These are phyloP conservation scores for Gorilla gorilla DNA, from an alignment of 2,113 vertebrate species.

Conservation along the genomic window DNA sequence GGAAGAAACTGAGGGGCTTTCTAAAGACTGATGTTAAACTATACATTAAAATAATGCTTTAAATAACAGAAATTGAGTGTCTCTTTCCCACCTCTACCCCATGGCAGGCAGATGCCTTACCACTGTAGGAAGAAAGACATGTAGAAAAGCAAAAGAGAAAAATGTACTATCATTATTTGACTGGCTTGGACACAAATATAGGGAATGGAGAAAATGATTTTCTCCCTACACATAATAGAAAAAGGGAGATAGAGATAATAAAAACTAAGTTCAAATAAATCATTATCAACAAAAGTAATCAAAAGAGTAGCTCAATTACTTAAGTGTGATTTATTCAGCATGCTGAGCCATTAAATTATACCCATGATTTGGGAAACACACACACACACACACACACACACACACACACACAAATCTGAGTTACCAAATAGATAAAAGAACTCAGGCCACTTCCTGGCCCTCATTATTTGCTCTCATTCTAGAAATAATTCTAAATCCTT, in stretches of 20 bases:
- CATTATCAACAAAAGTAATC: not conserved
- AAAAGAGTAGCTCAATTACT: not conserved
- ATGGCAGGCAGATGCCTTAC: not conserved
- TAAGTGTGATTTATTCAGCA: not conserved
- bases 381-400: not conserved
- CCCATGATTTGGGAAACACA: not conserved
- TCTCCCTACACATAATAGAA: not conserved
- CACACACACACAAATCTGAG: not conserved
- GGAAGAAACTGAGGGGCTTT: not conserved
- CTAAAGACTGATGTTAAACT: not conserved
- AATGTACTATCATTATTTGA: not conserved
- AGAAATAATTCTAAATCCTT: not conserved
- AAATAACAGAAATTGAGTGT: not conserved
- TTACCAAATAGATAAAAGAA: not conserved
- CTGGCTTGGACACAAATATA: not conserved
- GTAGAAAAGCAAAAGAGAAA: not conserved
- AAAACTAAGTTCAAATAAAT: not conserved
- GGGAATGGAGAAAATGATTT: not conserved
- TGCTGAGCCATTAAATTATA: not conserved
- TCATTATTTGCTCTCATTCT: constrained; percentile 7
- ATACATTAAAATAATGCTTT: not conserved
- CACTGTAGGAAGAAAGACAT: not conserved
- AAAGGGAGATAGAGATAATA: not conserved
- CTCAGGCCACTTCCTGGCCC: not conserved
- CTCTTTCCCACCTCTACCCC: not conserved